These are phyloP conservation scores for Pteruthius melanotis DNA, from an alignment of 2,113 vertebrate genomes.

Conservation along the genomic window DNA sequence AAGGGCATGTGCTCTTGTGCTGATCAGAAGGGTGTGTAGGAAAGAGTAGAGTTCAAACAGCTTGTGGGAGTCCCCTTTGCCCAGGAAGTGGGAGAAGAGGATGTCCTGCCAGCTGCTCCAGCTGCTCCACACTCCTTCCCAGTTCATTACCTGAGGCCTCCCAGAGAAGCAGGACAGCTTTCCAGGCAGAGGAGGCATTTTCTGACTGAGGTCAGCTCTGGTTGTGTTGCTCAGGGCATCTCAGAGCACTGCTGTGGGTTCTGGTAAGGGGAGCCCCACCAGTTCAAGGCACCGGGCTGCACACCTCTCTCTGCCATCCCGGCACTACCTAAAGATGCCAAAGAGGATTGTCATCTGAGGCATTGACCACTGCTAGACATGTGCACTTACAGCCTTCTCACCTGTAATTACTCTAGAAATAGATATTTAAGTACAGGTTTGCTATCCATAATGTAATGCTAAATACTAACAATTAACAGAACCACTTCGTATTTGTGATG, in stretches of 20 bases:
- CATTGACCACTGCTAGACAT: not conserved
- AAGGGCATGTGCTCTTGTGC: not conserved
- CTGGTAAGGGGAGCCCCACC: too few species aligned
- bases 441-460: not conserved
- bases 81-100: fast-evolving
- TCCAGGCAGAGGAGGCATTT: not conserved
- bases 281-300: not conserved
- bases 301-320: not conserved
- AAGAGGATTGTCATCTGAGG: not conserved
- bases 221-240: fast-evolving
- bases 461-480: not conserved
- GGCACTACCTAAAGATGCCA: not conserved
- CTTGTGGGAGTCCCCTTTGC: not conserved
- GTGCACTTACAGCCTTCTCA: not conserved
- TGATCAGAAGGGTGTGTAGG: not conserved
- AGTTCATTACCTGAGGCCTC: not conserved
- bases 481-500: not conserved
- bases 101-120: not conserved
- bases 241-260: not conserved
- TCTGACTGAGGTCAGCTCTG: fast-evolving
- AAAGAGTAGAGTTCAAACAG: not conserved
- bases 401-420: slow-evolving; percentile 22
- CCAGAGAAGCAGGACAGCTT: not conserved
- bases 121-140: not conserved
- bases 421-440: slow-evolving; percentile 30